A percentile compares a stretch with the other conserved stretches of the same genome.
Evolutionary conservation across 2,888 invertebrate genomes (phyloP).

Genomic region (Cylloceria caligata): DNA sequence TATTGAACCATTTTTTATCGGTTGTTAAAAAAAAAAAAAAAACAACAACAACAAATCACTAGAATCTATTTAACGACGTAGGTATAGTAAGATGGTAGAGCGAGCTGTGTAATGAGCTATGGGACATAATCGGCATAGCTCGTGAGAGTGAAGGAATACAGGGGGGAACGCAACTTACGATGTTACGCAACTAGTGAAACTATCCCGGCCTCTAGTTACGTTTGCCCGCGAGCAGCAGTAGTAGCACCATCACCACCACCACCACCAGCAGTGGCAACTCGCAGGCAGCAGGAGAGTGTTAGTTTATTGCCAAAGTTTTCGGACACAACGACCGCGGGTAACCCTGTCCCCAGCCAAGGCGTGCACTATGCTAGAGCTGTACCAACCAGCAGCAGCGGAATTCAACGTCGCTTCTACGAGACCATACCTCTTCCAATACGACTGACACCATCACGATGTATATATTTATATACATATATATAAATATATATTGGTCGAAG

Average conservation of each 20-base stretch:
- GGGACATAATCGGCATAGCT: constrained; percentile 62
- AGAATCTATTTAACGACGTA: background rate
- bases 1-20: too few relatives aligned
- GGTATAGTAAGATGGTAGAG: constrained; percentile 50
- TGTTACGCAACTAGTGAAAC: constrained; percentile 82
- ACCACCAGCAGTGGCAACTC: constrained; percentile 42
- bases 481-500: background rate
- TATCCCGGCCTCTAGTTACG: constrained; percentile 79
- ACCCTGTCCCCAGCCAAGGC: constrained; percentile 78
- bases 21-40: too few relatives aligned
- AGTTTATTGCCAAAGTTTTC: constrained; percentile 85
- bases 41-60: too few relatives aligned
- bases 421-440: constrained; percentile 8
- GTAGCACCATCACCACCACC: constrained; percentile 37
- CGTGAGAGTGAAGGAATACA: constrained; percentile 56
- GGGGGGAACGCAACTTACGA: constrained; percentile 53
- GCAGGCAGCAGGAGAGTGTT: constrained; percentile 78
- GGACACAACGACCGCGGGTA: constrained; percentile 84
- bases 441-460: background rate
- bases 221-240: constrained; percentile 71
- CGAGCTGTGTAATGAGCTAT: constrained; percentile 55
- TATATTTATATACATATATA: background rate
- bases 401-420: constrained; percentile 66
- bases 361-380: constrained; percentile 72
- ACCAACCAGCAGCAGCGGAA: constrained; percentile 70